phyloP scores from a whole-genome alignment of 2,888 invertebrate species.

The Leucoma salicis region DNA sequence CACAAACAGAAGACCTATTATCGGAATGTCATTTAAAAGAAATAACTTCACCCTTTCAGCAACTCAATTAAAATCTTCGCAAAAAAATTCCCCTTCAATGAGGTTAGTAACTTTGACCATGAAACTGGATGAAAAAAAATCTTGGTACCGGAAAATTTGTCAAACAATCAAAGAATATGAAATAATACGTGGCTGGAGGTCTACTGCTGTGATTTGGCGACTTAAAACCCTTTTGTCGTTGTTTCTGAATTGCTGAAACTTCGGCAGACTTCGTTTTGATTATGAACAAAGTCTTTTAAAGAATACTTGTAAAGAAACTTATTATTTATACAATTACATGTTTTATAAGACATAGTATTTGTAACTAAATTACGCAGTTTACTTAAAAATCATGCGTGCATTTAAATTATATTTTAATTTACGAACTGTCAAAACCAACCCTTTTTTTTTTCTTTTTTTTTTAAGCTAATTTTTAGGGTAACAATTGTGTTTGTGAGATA shows the following conservation, averaged over 20 bases:
- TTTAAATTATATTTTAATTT: too few relatives aligned
- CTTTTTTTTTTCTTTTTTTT: too few relatives aligned
- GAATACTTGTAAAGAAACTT: not conserved
- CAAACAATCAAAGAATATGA: conserved; percentile 28
- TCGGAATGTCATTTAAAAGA: conserved; percentile 76
- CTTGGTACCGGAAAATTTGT: conserved; percentile 25
- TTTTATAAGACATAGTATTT: too few relatives aligned
- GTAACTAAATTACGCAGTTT: too few relatives aligned
- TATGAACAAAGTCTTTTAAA: conserved; percentile 5
- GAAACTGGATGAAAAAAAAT: conserved; percentile 25
- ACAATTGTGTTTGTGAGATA: too few relatives aligned
- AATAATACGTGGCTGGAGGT: conserved; percentile 21
- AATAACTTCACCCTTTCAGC: conserved; percentile 68
- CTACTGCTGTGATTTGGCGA: conserved; percentile 18
- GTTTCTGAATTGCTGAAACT: conserved; percentile 9
- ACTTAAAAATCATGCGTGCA: too few relatives aligned
- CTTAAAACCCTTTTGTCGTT: conserved; percentile 26
- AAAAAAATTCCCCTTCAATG: conserved; percentile 32
- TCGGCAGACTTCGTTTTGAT: conserved; percentile 18
- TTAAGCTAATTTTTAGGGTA: too few relatives aligned
- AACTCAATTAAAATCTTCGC: conserved; percentile 69
- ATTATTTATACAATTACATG: too few relatives aligned
- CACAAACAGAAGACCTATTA: conserved; percentile 60
- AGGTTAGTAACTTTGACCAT: conserved; percentile 33
- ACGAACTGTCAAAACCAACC: too few relatives aligned